Evolutionary conservation across 2,888 invertebrate species (phyloP).

Genomic region (Teinopalpus imperialis): DNA sequence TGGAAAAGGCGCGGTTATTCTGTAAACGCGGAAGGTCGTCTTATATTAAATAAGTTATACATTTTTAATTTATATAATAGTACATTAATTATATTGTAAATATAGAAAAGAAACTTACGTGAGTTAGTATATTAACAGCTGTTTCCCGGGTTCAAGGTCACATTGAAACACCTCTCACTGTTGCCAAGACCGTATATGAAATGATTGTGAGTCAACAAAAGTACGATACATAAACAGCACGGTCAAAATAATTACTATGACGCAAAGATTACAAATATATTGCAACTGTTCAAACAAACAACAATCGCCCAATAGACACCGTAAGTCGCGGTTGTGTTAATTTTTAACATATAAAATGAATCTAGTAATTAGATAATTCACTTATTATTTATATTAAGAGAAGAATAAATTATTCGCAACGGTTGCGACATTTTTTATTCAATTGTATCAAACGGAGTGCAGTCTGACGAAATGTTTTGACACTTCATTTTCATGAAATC

Average conservation of each 20-base stretch:
- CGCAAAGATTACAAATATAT: conserved; percentile 59
- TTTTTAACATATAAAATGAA: conserved; percentile 12
- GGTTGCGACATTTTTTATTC: conserved; percentile 12
- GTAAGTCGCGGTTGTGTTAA: neutral
- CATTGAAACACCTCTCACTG: conserved; percentile 38
- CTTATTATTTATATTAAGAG: neutral
- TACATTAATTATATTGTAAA: too few species aligned
- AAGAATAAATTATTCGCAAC: neutral
- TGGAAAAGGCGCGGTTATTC: too few species aligned
- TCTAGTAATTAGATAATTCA: neutral
- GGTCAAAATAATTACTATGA: conserved; percentile 70
- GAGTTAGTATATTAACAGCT: too few species aligned
- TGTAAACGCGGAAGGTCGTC: too few species aligned
- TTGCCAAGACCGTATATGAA: conserved; percentile 51
- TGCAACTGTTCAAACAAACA: conserved; percentile 58
- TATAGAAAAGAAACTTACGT: too few species aligned
- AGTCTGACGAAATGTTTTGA: conserved; percentile 39
- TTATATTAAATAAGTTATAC: neutral
- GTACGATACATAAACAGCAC: conserved; percentile 49
- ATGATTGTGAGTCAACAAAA: conserved; percentile 62
- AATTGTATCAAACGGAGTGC: conserved; percentile 14
- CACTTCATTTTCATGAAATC: conserved; percentile 28
- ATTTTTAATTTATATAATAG: neutral
- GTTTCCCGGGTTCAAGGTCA: conserved; percentile 64
- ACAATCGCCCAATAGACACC: conserved; percentile 2